Percentiles rank a stretch among this genome's conserved stretches.
Conservation (phyloP, 2,797 vertebrate genomes). For the Rhadinocentrus ornatus region DNA sequence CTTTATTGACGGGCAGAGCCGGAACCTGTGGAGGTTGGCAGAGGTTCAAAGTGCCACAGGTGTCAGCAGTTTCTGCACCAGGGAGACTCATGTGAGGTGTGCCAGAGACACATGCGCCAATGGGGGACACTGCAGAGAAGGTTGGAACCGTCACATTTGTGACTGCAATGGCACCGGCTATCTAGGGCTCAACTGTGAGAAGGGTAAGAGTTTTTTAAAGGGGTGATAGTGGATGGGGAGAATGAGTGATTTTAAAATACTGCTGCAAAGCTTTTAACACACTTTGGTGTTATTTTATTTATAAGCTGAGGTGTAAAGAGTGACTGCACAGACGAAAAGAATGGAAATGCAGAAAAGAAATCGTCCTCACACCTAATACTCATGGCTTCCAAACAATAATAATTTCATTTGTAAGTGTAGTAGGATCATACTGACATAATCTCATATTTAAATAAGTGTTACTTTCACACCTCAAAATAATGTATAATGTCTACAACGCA, state of each 20-base stretch:
- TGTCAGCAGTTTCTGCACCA: conserved; percentile 88
- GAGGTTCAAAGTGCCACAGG: conserved; percentile 86
- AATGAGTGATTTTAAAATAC: conserved; percentile 46
- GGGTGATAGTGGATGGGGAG: neutral
- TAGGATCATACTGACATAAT: conserved; percentile 28
- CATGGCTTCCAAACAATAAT: conserved; percentile 31
- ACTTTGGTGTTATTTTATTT: conserved; percentile 68
- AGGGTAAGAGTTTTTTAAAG: conserved; percentile 80
- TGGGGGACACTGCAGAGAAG: conserved; percentile 88
- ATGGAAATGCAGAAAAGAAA: conserved; percentile 35
- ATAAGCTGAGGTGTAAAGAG: conserved; percentile 53
- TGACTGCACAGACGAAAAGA: conserved; percentile 33
- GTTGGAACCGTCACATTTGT: conserved; percentile 95
- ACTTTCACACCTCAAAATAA: conserved; percentile 11
- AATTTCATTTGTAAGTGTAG: conserved; percentile 30
- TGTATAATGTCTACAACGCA: conserved; percentile 9
- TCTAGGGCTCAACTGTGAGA: conserved; percentile 89
- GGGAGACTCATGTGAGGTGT: conserved; percentile 89
- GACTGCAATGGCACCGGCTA: conserved; percentile 91
- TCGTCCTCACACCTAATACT: conserved; percentile 27
- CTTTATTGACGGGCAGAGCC: conserved; percentile 92
- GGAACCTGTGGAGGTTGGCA: conserved; percentile 88
- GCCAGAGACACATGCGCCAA: conserved; percentile 87
- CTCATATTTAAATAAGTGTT: conserved; percentile 42
- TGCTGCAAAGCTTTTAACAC: conserved; percentile 68